Evolutionary conservation across 2,113 vertebrate genomes (phyloP).

Genomic region (Tamias sibiricus): DNA sequence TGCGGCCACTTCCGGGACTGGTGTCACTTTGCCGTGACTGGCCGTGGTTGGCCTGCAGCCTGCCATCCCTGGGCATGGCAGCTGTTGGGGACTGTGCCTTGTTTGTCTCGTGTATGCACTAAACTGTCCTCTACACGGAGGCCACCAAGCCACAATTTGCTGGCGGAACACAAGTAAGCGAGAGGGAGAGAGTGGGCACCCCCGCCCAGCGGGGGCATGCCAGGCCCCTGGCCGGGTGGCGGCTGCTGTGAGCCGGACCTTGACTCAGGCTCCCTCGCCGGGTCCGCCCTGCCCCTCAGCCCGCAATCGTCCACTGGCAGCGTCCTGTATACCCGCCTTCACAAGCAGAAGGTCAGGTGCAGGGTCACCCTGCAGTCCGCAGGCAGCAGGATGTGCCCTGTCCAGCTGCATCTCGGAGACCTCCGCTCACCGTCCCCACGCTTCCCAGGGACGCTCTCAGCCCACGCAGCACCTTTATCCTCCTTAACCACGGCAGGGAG

Average conservation of each 20-base stretch:
- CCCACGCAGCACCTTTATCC: fast-evolving
- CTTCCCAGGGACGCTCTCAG: background rate
- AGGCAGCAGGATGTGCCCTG: fast-evolving
- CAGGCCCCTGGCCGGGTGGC: too few species aligned
- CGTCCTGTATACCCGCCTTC: fast-evolving
- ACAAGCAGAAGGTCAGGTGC: too few species aligned
- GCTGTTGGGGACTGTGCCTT: background rate
- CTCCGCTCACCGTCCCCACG: background rate
- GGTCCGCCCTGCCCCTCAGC: too few species aligned
- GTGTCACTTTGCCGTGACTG: too few species aligned
- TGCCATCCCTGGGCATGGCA: fast-evolving
- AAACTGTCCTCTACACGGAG: background rate
- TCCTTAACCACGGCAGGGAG: background rate
- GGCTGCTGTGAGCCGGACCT: too few species aligned
- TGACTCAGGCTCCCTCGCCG: too few species aligned
- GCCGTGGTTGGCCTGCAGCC: background rate
- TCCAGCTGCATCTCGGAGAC: background rate
- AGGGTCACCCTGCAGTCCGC: fast-evolving
- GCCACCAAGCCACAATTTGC: background rate
- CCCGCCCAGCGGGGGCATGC: too few species aligned
- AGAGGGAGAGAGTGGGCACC: background rate
- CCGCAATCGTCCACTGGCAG: background rate
- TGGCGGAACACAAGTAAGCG: too few species aligned
- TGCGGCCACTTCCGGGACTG: fast-evolving
- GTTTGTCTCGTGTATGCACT: background rate